phyloP scores from a whole-genome alignment of 2,888 invertebrate genomes.

The Acrobasis consociella region DNA sequence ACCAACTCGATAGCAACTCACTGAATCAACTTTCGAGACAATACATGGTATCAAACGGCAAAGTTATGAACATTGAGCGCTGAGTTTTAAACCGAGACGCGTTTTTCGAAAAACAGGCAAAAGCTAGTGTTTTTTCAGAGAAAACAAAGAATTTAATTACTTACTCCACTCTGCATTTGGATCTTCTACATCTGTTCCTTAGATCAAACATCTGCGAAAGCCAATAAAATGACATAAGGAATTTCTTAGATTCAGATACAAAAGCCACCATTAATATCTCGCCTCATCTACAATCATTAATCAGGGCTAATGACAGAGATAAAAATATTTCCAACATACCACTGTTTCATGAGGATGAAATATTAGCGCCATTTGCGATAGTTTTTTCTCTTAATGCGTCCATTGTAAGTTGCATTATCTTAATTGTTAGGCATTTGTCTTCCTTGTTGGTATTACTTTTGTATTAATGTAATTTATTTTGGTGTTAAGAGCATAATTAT shows the following conservation, averaged over 20 bases:
- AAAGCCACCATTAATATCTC: conserved; percentile 49
- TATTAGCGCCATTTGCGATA: conserved; percentile 36
- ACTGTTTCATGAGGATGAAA: conserved; percentile 38
- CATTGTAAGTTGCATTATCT: conserved; percentile 22
- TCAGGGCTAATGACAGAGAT: conserved; percentile 57
- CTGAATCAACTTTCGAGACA: conserved; percentile 11
- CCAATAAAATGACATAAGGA: conserved; percentile 10
- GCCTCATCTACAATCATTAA: conserved; percentile 45
- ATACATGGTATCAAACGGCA: conserved; percentile 2
- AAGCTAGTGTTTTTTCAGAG: too few relatives aligned
- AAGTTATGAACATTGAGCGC: neutral
- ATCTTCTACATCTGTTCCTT: neutral
- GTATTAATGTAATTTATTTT: conserved; percentile 2
- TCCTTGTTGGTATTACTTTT: conserved; percentile 7
- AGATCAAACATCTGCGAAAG: neutral
- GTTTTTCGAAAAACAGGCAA: too few relatives aligned
- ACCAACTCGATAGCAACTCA: conserved; percentile 8
- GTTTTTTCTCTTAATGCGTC: conserved; percentile 33
- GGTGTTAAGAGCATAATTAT: neutral
- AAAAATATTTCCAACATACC: conserved; percentile 49
- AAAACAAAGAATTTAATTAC: too few relatives aligned
- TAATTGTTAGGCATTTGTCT: conserved; percentile 21
- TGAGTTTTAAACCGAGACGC: neutral
- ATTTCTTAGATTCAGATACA: conserved; percentile 39
- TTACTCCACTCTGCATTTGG: too few relatives aligned